Evolutionary conservation across 2,113 vertebrate species (phyloP), one percentile per base, ranked within the genome.

Genomic region (Nesoenas mayeri): DNA sequence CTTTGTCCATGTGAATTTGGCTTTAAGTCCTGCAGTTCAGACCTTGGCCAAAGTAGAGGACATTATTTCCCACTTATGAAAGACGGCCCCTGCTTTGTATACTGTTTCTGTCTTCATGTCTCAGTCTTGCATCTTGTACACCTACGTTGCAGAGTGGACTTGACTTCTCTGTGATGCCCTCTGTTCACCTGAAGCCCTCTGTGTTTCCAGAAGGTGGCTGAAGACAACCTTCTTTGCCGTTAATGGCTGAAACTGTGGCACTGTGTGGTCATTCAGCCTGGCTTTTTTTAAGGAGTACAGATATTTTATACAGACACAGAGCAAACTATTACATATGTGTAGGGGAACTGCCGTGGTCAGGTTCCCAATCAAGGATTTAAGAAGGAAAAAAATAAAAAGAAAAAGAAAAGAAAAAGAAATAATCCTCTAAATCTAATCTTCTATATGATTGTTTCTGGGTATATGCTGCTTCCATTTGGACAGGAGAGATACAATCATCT

Each of bases 251-350:
- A 16, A 3, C 34, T 86, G 44, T 89, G 29, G 2, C 1, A 0
- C 61, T 56, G 25, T 20, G 17, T 64, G 29, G 25, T 58, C n/a
- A 5, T 83, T 72, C 25, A 67, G 31, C 44, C 53, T 70, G 73
- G 17, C 44, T 65, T 60, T 92, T 21, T 15, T 54, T 73, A 54
- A 77, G 83, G 54, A 66, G 47, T 53, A n/a, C 1, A 1, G 56
- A 9, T n/a, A 24, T 15, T 85, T 66, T 40, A 70, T 1, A 3
- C 1, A 5, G 34, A 28, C 1, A 1, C 3, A 5, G 11, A 32
- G 10, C 17, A 17, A 48, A 73, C 31, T 65, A 13, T 61, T 91
- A 29, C 16, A 11, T 19, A 3, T 10, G 4, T 51, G 22, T 13
- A 84, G 47, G 34, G 40, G n/a, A 57, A 36, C 58, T 80, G 40